Evolutionary conservation across 2,797 vertebrate genomes (phyloP).

Genomic region (Acanthornis magna): DNA sequence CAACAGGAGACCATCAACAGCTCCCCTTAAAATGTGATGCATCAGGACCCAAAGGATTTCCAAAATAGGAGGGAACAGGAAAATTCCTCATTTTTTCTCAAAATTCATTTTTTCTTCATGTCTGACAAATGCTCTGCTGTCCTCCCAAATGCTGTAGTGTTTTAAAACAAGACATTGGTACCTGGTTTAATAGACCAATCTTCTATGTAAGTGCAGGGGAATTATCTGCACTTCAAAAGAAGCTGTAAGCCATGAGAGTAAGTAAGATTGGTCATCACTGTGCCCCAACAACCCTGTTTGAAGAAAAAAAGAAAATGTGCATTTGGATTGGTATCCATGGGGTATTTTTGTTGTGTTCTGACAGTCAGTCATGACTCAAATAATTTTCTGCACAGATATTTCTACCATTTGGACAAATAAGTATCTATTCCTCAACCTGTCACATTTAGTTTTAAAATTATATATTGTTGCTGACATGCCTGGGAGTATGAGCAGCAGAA

Average conservation of each 20-base stretch:
- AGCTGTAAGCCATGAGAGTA: neutral
- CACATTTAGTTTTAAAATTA: neutral
- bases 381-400: neutral
- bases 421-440: neutral
- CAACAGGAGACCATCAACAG: neutral
- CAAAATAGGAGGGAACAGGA: neutral
- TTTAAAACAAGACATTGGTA: neutral
- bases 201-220: neutral
- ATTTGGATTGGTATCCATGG: neutral
- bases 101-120: neutral
- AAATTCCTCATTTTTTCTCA: neutral
- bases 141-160: neutral
- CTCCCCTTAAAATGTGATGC: neutral
- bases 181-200: neutral
- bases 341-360: neutral
- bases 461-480: neutral
- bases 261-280: neutral
- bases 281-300: neutral
- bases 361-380: neutral
- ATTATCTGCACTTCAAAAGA: neutral
- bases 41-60: neutral
- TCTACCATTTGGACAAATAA: neutral
- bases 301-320: neutral
- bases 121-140: neutral
- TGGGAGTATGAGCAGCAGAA: neutral